These are phyloP conservation scores for Cabera pusaria DNA, from an alignment of 2,888 invertebrate species.

Conservation along the genomic window DNA sequence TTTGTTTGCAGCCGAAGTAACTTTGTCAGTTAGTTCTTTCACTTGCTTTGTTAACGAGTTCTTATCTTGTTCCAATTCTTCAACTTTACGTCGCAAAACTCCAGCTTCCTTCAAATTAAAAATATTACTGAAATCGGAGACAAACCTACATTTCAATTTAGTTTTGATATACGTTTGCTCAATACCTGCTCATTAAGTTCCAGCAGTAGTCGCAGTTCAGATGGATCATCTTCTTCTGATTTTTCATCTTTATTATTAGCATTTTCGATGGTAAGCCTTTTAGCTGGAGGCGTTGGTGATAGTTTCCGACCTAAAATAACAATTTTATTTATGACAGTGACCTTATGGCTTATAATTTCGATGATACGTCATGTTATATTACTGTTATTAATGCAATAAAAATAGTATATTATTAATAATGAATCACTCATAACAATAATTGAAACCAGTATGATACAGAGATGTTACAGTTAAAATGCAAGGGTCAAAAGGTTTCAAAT, in stretches of 20 bases:
- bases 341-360: too few relatives aligned
- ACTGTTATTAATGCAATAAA: too few relatives aligned
- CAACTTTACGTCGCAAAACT: slow-evolving; percentile 91
- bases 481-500: slow-evolving; percentile 31
- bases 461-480: slow-evolving; percentile 40
- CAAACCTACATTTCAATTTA: too few relatives aligned
- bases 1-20: slow-evolving; percentile 73
- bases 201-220: slow-evolving; percentile 92
- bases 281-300: slow-evolving; percentile 86
- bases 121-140: not conserved
- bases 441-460: slow-evolving; percentile 19
- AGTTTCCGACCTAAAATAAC: slow-evolving; percentile 84
- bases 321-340: slow-evolving; percentile 9
- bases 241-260: slow-evolving; percentile 88
- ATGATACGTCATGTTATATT: too few relatives aligned
- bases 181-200: slow-evolving; percentile 93
- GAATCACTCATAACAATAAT: slow-evolving; percentile 31
- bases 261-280: slow-evolving; percentile 85
- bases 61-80: slow-evolving; percentile 92
- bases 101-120: slow-evolving; percentile 86
- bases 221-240: slow-evolving; percentile 91
- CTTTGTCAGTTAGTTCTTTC: slow-evolving; percentile 89
- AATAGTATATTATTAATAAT: too few relatives aligned
- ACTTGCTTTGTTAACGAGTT: slow-evolving; percentile 88
- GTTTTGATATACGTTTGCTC: not conserved